Conservation (phyloP, 2,888 invertebrate genomes). For the Dryadula phaetusa region DNA sequence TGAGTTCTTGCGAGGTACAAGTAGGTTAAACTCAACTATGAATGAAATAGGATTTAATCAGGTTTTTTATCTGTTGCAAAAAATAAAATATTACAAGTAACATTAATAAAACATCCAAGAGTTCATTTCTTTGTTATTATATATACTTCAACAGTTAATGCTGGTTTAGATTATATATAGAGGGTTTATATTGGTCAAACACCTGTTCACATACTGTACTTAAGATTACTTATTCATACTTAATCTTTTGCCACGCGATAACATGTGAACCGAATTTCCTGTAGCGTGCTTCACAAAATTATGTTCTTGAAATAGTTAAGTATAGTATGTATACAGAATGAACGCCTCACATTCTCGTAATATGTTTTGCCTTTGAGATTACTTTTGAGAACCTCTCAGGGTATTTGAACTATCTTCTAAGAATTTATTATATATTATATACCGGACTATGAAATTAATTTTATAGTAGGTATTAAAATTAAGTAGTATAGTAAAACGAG, state of each 20-base stretch:
- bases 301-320: slow-evolving; percentile 39
- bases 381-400: slow-evolving; percentile 26
- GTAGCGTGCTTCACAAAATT: slow-evolving; percentile 33
- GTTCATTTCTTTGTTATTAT: neutral
- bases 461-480: neutral
- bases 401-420: slow-evolving; percentile 27
- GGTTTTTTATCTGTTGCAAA: no score
- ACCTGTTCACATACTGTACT: slow-evolving; percentile 22
- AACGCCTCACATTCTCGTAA: slow-evolving; percentile 29
- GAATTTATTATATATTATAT: slow-evolving; percentile 7
- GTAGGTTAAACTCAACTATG: no score
- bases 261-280: slow-evolving; percentile 36
- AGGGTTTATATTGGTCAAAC: slow-evolving; percentile 16
- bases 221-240: slow-evolving; percentile 23
- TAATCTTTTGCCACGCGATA: slow-evolving; percentile 34
- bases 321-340: slow-evolving; percentile 18
- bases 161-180: slow-evolving; percentile 1
- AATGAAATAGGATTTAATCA: no score
- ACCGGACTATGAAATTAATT: neutral
- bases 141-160: neutral
- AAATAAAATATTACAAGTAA: no score
- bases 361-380: slow-evolving; percentile 31
- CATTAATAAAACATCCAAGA: no score
- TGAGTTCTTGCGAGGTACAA: no score
- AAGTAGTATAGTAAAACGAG: neutral